A percentile compares a stretch with the other conserved stretches of the same genome.
These are phyloP conservation scores for Percopsis omiscomaycus DNA, from an alignment of 2,797 vertebrate genomes.

Conservation along the genomic window DNA sequence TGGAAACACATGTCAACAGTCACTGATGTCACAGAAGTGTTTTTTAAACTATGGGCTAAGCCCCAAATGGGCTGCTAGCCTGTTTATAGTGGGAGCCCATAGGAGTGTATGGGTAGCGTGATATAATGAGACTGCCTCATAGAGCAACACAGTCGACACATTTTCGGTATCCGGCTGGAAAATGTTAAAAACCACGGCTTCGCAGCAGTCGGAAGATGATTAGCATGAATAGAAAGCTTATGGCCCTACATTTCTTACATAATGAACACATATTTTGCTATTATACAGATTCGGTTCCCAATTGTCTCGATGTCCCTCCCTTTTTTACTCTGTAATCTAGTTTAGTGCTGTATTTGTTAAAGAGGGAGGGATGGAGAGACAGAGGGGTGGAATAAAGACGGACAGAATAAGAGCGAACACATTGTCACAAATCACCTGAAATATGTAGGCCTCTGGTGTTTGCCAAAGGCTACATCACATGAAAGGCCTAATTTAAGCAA, in stretches of 20 bases:
- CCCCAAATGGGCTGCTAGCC: conserved; percentile 16
- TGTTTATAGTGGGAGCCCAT: conserved; percentile 26
- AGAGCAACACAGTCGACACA: not conserved
- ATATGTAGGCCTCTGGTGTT: conserved; percentile 21
- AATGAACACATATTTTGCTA: too few species aligned
- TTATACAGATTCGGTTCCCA: too few species aligned
- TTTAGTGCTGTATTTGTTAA: not conserved
- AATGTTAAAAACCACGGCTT: not conserved
- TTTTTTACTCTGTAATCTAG: too few species aligned
- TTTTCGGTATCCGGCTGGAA: not conserved
- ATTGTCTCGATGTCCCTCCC: too few species aligned
- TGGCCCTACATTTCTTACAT: too few species aligned
- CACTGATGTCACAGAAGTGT: conserved; percentile 47
- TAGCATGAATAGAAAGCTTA: too few species aligned
- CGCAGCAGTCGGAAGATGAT: too few species aligned
- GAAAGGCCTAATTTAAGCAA: conserved; percentile 38
- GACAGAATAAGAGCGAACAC: conserved; percentile 6
- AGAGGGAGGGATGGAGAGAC: not conserved
- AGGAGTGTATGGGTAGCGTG: not conserved
- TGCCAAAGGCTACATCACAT: conserved; percentile 48
- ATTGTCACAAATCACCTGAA: conserved; percentile 34
- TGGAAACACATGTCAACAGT: conserved; percentile 63
- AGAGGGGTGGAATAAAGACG: not conserved
- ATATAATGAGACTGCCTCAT: not conserved
- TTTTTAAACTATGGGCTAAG: conserved; percentile 18